phyloP scores from a whole-genome alignment of 2,888 invertebrate species.

The Acheta domesticus region DNA sequence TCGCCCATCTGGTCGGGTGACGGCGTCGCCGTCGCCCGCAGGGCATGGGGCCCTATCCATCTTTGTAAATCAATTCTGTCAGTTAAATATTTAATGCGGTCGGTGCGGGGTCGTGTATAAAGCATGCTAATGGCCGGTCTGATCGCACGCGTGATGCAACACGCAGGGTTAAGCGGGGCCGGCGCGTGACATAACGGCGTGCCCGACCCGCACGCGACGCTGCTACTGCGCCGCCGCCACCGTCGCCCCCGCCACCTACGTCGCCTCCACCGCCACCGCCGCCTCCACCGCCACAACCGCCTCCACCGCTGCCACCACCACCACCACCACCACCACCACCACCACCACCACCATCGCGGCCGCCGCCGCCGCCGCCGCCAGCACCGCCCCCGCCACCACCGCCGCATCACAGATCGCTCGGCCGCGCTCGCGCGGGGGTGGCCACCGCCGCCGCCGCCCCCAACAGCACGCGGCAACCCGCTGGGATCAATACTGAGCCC shows the following conservation, averaged over 20 bases:
- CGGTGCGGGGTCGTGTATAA: slow-evolving; percentile 20
- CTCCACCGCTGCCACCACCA: too few species aligned
- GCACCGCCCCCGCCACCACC: not conserved
- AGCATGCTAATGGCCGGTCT: slow-evolving; percentile 18
- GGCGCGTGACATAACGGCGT: not conserved
- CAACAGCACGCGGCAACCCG: slow-evolving; percentile 9
- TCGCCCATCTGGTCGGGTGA: not conserved
- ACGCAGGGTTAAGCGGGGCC: slow-evolving; percentile 5
- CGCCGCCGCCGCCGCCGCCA: not conserved
- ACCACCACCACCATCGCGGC: not conserved
- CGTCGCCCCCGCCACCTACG: not conserved
- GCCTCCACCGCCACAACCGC: too few species aligned
- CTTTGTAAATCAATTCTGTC: slow-evolving; percentile 35
- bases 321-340: not conserved
- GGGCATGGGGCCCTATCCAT: slow-evolving; percentile 24
- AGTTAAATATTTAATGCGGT: slow-evolving; percentile 32
- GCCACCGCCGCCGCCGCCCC: not conserved
- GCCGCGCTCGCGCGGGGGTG: not conserved
- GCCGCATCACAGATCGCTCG: not conserved
- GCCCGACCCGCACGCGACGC: not conserved
- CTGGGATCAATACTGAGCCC: slow-evolving; percentile 7
- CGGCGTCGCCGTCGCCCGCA: not conserved
- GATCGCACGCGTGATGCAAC: slow-evolving; percentile 24
- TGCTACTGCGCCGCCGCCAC: not conserved
- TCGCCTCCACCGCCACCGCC: not conserved